Evolutionary conservation across 2,113 vertebrate species (phyloP), one percentile per base, ranked within the genome.

Genomic region (Oryzias celebensis): DNA sequence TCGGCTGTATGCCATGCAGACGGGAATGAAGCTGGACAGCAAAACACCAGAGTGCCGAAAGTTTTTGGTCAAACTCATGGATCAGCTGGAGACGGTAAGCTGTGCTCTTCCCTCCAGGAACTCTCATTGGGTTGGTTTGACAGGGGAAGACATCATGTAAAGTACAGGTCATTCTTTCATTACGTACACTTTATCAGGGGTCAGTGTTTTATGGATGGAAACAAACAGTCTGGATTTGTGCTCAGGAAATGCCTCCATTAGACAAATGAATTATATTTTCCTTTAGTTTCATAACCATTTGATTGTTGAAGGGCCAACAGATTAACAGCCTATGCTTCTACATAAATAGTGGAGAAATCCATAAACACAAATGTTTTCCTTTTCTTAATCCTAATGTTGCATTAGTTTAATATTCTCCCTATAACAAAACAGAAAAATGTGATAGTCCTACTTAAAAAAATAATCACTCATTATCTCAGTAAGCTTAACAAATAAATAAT

Each of bases 21-120:
- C 93, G 0, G 96, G 96, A 52, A 98, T 99, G 96, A 99, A 96
- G 87, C 92, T 98, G 90, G 97, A 99, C 80, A 96, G 95, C 83
- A 98, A 97, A 90, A 95, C 92, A 1, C 96, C 96, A 17, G 96
- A 99, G 64, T 97, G 96, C 80, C 90, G 94, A 45, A 97, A 97
- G 93, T 99, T 97, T 90, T 93, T 99, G 72, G 87, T 93, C 68
- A 96, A 94, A 54, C 91, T 98, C 63, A 99, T 98, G 97, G 96
- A 98, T 92, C 95, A 97, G 5, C 87, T 98, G 88, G 97, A 99
- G 93, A 83, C 88, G 87, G 96, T 99, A 86, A 95, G 95, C 28
- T 1, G 28, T 28, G 24, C 5, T 71, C 18, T 23, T 60, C 12
- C 6, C 48, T 42, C 22, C 18, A 20, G 20, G 55, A 17, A 10